These are phyloP conservation scores for Epinotia nisella DNA, from an alignment of 2,888 invertebrate species.

Conservation along the genomic window DNA sequence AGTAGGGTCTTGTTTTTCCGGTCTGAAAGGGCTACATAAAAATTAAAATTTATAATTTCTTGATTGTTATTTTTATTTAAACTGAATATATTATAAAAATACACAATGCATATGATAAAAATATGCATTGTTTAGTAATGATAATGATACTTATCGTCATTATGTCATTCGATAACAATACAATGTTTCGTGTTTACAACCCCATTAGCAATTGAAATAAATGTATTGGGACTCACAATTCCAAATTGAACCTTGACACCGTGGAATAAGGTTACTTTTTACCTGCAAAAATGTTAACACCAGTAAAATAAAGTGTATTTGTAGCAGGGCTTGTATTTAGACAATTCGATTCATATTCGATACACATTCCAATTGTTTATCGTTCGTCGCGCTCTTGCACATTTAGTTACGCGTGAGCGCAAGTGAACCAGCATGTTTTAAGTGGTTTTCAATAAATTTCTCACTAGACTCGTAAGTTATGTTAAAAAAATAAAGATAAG, in stretches of 20 bases:
- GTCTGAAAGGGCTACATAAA: too few relatives aligned
- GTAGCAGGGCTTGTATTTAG: background rate
- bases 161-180: background rate
- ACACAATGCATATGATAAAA: background rate
- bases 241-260: background rate
- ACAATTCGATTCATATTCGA: background rate
- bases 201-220: background rate
- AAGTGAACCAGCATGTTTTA: background rate
- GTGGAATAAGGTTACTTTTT: background rate
- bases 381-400: background rate
- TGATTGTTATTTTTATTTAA: too few relatives aligned
- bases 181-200: background rate
- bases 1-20: too few relatives aligned
- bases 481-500: background rate
- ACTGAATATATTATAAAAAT: background rate
- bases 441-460: too few relatives aligned
- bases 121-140: background rate
- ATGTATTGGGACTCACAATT: background rate
- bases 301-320: too few relatives aligned
- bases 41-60: too few relatives aligned
- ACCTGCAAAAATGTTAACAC: background rate
- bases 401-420: background rate
- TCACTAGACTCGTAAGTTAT: background rate
- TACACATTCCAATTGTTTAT: background rate
- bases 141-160: background rate